Conservation (phyloP, 1,140 invertebrate genomes). For the Lineus longissimus region DNA sequence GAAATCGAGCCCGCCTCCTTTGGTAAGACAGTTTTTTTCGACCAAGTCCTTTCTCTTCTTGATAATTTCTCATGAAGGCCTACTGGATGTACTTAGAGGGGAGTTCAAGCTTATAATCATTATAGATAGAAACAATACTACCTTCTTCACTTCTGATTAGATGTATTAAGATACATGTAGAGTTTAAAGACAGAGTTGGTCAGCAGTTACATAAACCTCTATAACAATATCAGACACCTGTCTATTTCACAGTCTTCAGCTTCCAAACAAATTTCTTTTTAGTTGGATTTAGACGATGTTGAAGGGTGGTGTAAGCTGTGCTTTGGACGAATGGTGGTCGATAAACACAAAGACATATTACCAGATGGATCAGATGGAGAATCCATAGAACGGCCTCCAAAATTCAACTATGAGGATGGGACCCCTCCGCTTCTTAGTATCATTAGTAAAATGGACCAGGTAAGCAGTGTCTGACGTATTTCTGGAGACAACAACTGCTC, state of each 20-base stretch:
- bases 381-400: constrained; percentile 22
- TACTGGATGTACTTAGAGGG: too few species aligned
- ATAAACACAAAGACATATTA: neutral
- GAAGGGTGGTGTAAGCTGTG: constrained; percentile 53
- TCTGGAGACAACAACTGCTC: neutral
- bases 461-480: constrained; percentile 6
- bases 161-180: too few species aligned
- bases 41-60: too few species aligned
- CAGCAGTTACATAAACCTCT: too few species aligned
- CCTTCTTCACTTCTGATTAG: too few species aligned
- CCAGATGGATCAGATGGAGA: constrained; percentile 13
- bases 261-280: neutral
- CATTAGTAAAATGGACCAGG: constrained; percentile 56
- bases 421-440: constrained; percentile 53
- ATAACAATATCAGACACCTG: neutral
- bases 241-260: neutral
- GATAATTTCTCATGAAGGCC: too few species aligned
- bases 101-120: too few species aligned
- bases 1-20: constrained; percentile 27
- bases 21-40: too few species aligned
- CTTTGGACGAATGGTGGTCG: constrained; percentile 39
- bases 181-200: too few species aligned
- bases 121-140: too few species aligned
- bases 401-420: constrained; percentile 18
- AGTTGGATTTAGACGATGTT: constrained; percentile 46